phyloP scores from a whole-genome alignment of 2,888 invertebrate genomes.

The Hypercompe scribonia region DNA sequence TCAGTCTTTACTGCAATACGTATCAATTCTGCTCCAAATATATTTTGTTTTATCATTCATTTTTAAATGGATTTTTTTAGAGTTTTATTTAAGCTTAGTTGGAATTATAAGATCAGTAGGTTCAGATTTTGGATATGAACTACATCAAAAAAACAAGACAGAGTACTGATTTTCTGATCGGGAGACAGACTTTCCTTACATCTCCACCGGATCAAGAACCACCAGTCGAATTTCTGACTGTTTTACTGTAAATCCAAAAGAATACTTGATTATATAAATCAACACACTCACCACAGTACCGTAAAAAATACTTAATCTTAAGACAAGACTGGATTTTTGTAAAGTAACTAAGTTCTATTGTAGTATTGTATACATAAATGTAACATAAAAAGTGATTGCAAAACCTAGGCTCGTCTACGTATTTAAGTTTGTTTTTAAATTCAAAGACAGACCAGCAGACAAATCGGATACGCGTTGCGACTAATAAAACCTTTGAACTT shows the following conservation, averaged over 20 bases:
- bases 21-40: background rate
- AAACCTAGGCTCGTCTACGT: background rate
- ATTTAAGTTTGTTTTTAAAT: background rate
- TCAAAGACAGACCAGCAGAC: constrained; percentile 14
- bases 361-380: background rate
- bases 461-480: constrained; percentile 36
- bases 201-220: background rate
- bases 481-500: constrained; percentile 45
- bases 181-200: background rate
- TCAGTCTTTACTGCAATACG: constrained; percentile 5
- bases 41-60: background rate
- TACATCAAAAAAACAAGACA: background rate
- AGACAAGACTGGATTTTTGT: background rate
- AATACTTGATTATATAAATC: background rate
- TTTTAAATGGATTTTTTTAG: background rate
- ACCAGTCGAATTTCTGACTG: background rate
- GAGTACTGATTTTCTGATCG: background rate
- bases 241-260: background rate
- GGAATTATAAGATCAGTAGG: background rate
- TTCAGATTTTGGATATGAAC: too few species aligned
- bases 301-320: too few species aligned
- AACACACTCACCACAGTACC: background rate
- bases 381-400: background rate
- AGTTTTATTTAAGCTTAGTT: background rate
- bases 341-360: background rate